These are phyloP conservation scores for Panzeria rudis DNA, from an alignment of 2,888 invertebrate genomes.

Conservation along the genomic window DNA sequence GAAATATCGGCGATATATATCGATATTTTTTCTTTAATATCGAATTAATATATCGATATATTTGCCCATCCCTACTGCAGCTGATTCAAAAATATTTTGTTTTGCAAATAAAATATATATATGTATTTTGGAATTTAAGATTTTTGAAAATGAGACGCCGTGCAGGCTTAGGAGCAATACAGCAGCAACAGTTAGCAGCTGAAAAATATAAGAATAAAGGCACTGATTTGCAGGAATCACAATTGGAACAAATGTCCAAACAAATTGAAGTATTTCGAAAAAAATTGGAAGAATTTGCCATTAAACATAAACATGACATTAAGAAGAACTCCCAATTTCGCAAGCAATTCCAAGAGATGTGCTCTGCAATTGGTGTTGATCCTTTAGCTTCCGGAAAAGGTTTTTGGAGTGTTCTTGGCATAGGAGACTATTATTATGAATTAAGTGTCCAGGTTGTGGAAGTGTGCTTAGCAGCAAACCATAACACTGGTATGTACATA, in stretches of 20 bases:
- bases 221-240: slow-evolving; percentile 94
- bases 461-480: slow-evolving; percentile 97
- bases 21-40: too few relatives aligned
- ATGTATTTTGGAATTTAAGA: neutral
- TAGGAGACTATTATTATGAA: slow-evolving; percentile 99
- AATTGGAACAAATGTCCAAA: slow-evolving; percentile 95
- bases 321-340: slow-evolving; percentile 97
- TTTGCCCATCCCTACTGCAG: neutral
- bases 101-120: neutral
- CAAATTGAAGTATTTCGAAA: slow-evolving; percentile 96
- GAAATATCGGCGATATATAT: too few relatives aligned
- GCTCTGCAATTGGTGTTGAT: slow-evolving; percentile 98
- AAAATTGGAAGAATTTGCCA: slow-evolving; percentile 97
- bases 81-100: neutral
- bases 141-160: slow-evolving; percentile 88
- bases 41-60: too few relatives aligned
- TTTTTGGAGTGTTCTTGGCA: slow-evolving; percentile 99
- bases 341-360: slow-evolving; percentile 99
- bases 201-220: slow-evolving; percentile 97
- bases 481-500: slow-evolving; percentile 88
- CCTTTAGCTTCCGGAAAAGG: slow-evolving; percentile 98
- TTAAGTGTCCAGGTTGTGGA: slow-evolving; percentile 98
- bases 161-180: slow-evolving; percentile 94
- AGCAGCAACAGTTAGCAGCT: slow-evolving; percentile 93
- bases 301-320: slow-evolving; percentile 97